Evolutionary conservation across 2,113 vertebrate genomes (phyloP).

Genomic region (Oreochromis tanganicae): DNA sequence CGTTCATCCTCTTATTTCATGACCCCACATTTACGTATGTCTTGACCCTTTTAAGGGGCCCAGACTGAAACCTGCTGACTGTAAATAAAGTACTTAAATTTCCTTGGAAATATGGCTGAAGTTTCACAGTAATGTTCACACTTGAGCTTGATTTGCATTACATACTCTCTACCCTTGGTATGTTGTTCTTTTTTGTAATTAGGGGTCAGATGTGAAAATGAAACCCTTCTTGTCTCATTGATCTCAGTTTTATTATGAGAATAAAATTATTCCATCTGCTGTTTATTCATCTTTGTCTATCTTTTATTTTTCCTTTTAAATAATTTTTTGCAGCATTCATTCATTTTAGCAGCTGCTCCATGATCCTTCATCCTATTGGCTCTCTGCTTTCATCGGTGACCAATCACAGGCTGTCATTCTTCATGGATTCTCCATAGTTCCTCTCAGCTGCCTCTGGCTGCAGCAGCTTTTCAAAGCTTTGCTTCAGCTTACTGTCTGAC

Average conservation of each 20-base stretch:
- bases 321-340: neutral
- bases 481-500: neutral
- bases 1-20: too few relatives aligned
- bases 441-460: neutral
- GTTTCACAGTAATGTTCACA: neutral
- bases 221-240: accelerated
- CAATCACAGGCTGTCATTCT: neutral
- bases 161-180: accelerated
- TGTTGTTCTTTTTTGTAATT: neutral
- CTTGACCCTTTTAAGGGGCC: neutral
- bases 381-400: neutral
- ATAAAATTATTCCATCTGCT: neutral
- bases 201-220: neutral
- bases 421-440: neutral
- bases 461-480: neutral
- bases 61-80: neutral
- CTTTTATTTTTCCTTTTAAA: neutral
- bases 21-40: neutral
- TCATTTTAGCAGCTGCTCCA: neutral
- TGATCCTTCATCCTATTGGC: neutral
- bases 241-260: neutral
- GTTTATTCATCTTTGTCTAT: accelerated
- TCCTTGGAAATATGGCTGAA: neutral
- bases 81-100: accelerated
- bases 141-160: neutral